Evolutionary conservation across 1,140 invertebrate species (phyloP), one percentile per base, ranked within the genome.

Genomic region (Lanistes nyassanus): DNA sequence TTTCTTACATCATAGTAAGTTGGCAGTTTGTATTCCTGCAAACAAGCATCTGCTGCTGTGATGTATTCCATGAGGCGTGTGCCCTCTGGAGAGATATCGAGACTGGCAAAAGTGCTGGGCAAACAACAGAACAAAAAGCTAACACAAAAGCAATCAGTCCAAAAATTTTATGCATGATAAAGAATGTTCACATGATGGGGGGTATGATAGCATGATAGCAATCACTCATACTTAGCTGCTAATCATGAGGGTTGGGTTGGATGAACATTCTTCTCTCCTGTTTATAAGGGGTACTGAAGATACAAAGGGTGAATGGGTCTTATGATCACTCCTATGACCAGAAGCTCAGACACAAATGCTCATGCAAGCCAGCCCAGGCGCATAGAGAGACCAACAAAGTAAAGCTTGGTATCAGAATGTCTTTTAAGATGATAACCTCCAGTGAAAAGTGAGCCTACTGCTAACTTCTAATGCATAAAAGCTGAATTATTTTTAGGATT

Each of bases 1-100:
- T n/a, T n/a, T n/a, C n/a, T n/a, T n/a, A n/a, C 82, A 75, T 77
- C 23, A 71, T 85, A 85, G 73, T 82, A 85, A 13, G 58, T 47
- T 34, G 76, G 80, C 42, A 85, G 65, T n/a, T 79, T 78, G 67
- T 82, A 85, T 70, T 84, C 81, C 56, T 79, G 58, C 56, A 84
- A 81, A 34, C 80, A 76, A 16, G 58, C 67, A 64, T 85, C 80
- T 36, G 84, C 82, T 42, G 73, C 76, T 42, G 34, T 37, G 13
- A 77, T 74, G 62, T 82, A 82, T 21, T 81, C 74, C 9, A 36
- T n/a, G n/a, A 85, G 71, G 13, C 62, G 74, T 16, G 69, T 71
- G 13, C 74, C 70, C 19, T 75, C 76, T n/a, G 75, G 62, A 36
- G 34, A 68, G 16, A 83, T 74, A 64, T 83, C 78, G 11, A 85